Evolutionary conservation across 2,797 vertebrate genomes (phyloP).

Genomic region (Amphiprion clarkii): DNA sequence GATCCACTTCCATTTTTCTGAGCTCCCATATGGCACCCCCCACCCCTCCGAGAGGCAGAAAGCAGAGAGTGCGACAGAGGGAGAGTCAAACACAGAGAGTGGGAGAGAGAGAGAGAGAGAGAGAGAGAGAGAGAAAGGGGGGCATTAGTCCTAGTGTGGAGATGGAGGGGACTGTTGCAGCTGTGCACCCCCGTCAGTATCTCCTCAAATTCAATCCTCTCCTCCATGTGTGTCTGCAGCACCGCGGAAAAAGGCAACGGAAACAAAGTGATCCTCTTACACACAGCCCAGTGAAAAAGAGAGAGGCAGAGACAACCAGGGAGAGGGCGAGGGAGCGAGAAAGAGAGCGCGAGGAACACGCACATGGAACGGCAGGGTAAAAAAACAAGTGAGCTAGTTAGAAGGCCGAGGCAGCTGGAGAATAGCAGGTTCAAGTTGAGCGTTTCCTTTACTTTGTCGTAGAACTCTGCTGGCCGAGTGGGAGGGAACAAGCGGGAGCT

Average conservation of each 20-base stretch:
- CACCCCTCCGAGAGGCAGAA: slow-evolving; percentile 77
- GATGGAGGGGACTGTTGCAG: slow-evolving; percentile 88
- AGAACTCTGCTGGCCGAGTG: slow-evolving; percentile 81
- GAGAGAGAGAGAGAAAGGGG: slow-evolving; percentile 24
- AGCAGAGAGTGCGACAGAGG: slow-evolving; percentile 68
- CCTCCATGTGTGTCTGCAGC: slow-evolving; percentile 74
- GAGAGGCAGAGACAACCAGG: slow-evolving; percentile 14
- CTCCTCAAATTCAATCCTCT: slow-evolving; percentile 78
- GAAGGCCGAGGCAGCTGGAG: slow-evolving; percentile 73
- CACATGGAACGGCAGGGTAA: slow-evolving; percentile 40
- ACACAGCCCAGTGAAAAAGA: slow-evolving; percentile 63
- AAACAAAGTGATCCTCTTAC: slow-evolving; percentile 85
- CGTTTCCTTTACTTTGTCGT: slow-evolving; percentile 76
- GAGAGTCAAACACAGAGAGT: slow-evolving; percentile 54
- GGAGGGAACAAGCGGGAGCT: slow-evolving; percentile 89
- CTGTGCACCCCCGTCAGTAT: slow-evolving; percentile 88
- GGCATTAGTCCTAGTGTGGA: slow-evolving; percentile 70
- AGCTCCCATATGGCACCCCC: slow-evolving; percentile 83
- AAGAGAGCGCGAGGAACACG: slow-evolving; percentile 23
- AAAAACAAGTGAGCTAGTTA: slow-evolving; percentile 70
- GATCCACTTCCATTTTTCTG: slow-evolving; percentile 88
- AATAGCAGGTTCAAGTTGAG: slow-evolving; percentile 81
- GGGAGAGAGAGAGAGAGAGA: slow-evolving; percentile 37
- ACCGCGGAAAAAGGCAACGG: slow-evolving; percentile 75
- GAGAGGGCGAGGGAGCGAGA: slow-evolving; percentile 17